Evolutionary conservation across 2,113 vertebrate species (phyloP).

Genomic region (Himantopus leucocephalus): DNA sequence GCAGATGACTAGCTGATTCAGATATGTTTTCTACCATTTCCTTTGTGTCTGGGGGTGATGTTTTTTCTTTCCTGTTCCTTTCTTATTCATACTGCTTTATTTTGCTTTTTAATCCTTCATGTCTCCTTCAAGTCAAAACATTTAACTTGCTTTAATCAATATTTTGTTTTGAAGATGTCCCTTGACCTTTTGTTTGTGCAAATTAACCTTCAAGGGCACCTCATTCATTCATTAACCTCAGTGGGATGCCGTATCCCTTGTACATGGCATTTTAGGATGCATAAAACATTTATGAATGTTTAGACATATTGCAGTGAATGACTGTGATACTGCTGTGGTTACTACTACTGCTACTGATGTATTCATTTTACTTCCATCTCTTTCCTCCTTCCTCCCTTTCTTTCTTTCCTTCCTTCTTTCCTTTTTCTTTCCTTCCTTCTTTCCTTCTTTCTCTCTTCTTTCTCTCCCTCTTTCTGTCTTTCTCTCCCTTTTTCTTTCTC

Average conservation of each 20-base stretch:
- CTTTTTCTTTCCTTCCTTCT: not conserved
- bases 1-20: slow-evolving; percentile 80
- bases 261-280: slow-evolving; percentile 43
- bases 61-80: slow-evolving; percentile 77
- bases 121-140: slow-evolving; percentile 85
- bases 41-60: slow-evolving; percentile 71
- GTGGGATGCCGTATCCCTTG: slow-evolving; percentile 22
- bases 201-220: slow-evolving; percentile 66
- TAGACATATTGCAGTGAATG: slow-evolving; percentile 12
- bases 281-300: slow-evolving; percentile 49
- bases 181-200: slow-evolving; percentile 72
- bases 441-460: too few relatives aligned
- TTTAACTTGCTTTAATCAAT: slow-evolving; percentile 81
- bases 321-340: not conserved
- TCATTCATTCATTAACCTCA: slow-evolving; percentile 53
- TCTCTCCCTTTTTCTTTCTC: not conserved
- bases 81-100: slow-evolving; percentile 72
- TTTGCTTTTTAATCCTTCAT: slow-evolving; percentile 78
- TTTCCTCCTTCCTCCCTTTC: too few relatives aligned
- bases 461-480: not conserved
- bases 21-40: slow-evolving; percentile 77
- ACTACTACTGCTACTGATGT: not conserved
- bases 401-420: too few relatives aligned
- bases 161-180: slow-evolving; percentile 79
- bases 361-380: not conserved